Base-by-base conservation (phyloP, 1,140 invertebrate genomes). In the Ostrea edulis region DNA sequence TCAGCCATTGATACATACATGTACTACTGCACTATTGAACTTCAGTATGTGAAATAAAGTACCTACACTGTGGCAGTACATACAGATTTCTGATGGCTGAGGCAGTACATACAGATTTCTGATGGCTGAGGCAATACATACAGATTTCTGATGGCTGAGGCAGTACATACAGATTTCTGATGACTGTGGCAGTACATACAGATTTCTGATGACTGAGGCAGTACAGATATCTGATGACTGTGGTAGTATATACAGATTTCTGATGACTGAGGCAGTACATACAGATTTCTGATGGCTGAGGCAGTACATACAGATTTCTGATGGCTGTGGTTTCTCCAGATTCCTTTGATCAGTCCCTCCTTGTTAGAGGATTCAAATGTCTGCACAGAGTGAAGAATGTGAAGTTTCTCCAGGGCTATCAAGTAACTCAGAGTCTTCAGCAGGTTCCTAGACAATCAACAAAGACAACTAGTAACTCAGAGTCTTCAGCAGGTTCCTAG, bases 281-380 rank as follows among this genome's bases (percentile, higher is more conserved):
- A 77, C 68, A 35, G 29, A 77, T 77, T 22, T 35, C n/a, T 35
- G 29, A 77, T 35, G n/a, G 9, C 68, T 29, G 11, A n/a, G 71
- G 22, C 71, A 58, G 55, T 58, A 86, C 90, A 85, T 91, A 94
- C 93, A 20, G 86, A 89, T 91, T 92, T 92, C 58, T 93, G 90
- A 82, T 93, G 92, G 65, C 89, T 92, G 87, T 94, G 93, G 58
- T 92, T 93, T 54, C 92, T 92, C 93, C 93, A 93, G 58, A 94
- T 91, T n/a, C 92, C 91, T 68, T 89, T 93, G 0, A 93, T 90
- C 1, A 93, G 89, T 8, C 90, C 90, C 11, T 91, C 90, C 84
- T 94, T 94, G 83, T 94, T 92, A 84, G 91, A 92, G 12, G 91
- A 89, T 62, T 89, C 84, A 85, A 94, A 93, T 8, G 91, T 91